Evolutionary conservation across 1,140 invertebrate genomes (phyloP).

Genomic region (Lepidostoma basale): DNA sequence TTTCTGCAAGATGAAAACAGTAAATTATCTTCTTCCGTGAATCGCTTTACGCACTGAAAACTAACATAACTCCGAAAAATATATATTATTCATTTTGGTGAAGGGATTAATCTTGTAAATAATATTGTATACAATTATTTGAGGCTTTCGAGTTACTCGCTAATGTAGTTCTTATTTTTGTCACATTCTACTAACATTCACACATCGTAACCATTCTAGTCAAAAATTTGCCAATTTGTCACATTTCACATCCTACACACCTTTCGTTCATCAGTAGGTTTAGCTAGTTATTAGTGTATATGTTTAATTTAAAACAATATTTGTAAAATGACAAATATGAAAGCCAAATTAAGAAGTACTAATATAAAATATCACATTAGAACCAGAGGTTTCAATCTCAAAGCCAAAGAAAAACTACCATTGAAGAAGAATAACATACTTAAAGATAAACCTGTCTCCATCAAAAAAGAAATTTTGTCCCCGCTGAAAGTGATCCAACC

Average conservation of each 20-base stretch:
- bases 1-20: conserved; percentile 32
- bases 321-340: conserved; percentile 39
- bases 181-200: conserved; percentile 15
- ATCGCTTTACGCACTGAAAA: conserved; percentile 20
- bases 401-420: conserved; percentile 36
- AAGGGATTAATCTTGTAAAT: conserved; percentile 21
- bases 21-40: not conserved
- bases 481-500: not conserved
- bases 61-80: conserved; percentile 1
- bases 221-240: conserved; percentile 32
- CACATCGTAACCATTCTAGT: conserved; percentile 33
- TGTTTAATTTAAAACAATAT: not conserved
- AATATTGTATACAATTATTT: not conserved
- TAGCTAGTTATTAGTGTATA: not conserved
- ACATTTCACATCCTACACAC: not conserved
- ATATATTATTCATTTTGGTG: not conserved
- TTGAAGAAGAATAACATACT: conserved; percentile 10
- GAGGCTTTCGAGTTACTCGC: not conserved
- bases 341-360: conserved; percentile 31
- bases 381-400: conserved; percentile 8
- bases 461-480: not conserved
- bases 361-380: conserved; percentile 28
- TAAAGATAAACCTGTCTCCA: not conserved
- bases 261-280: no score
- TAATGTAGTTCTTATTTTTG: conserved; percentile 5